Base-by-base conservation (phyloP, 2,113 vertebrate genomes). In the Lycaon pictus region DNA sequence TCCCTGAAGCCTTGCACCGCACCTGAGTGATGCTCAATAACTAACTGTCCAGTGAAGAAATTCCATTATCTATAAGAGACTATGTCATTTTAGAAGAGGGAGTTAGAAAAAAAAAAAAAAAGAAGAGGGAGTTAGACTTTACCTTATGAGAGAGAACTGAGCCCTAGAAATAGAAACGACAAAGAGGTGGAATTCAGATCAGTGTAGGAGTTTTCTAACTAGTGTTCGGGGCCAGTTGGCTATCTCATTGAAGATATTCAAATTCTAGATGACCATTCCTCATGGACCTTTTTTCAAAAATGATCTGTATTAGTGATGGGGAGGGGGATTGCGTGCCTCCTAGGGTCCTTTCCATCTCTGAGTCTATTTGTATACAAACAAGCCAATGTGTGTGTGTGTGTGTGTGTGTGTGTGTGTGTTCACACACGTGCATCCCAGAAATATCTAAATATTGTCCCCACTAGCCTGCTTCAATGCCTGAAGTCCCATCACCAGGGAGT, bases 161-260 rank as follows among this genome's bases (percentile, higher is more conserved):
- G 9, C 29, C 35, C 53, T 63, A 15, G 51, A 84, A 43, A 19
- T 87, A 53, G 71, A 51, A 86, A 53, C 89, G 81, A 43, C 22
- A 69, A 53, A 80, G 51, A 48, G 20, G 32, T 56, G 23, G 29
- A 74, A 79, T 88, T 94, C 62, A 67, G 51, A 60, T 43, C 35
- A 48, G 8, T 23, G 15, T 62, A 51, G 12, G 16, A 67, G 23
- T 88, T 96, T 94, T 96, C 69, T 53, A 63, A 83, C 63, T 55
- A 88, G 37, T 69, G 20, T 90, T 55, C 51, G 37, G 72, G 13
- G 62, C 58, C 9, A 69, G 8, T 23, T 72, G 51, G 43, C 15
- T 76, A 62, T 27, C 51, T 91, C 88, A 58, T 55, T 92, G 80
- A 94, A 90, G 19, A 71, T 76, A 87, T 22, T 37, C 51, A 80